Conservation (phyloP, 2,888 invertebrate genomes). For the Hybos culiciformis region DNA sequence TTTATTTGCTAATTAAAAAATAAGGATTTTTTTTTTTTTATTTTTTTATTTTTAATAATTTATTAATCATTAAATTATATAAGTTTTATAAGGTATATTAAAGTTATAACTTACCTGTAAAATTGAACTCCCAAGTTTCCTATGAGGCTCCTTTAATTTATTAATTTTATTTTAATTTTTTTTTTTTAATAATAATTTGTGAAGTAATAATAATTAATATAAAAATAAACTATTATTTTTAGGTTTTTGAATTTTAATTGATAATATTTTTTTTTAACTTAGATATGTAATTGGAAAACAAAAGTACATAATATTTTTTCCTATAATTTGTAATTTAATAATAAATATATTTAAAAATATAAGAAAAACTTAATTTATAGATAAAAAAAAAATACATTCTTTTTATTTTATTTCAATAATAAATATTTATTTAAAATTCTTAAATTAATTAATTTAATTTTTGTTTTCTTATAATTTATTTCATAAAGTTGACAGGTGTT, state of each 20-base stretch:
- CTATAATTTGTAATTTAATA: background rate
- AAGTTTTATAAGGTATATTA: conserved; percentile 7
- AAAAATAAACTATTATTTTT: too few species aligned
- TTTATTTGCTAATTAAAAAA: background rate
- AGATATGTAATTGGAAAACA: background rate
- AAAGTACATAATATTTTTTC: background rate
- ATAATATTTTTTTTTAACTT: background rate
- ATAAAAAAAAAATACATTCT: background rate
- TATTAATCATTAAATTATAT: conserved; percentile 7
- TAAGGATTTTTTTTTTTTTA: background rate
- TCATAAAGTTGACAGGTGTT: too few species aligned
- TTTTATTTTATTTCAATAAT: background rate
- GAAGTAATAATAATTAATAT: background rate
- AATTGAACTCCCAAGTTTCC: conserved; percentile 32
- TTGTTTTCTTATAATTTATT: too few species aligned
- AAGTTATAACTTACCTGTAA: background rate
- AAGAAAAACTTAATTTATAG: background rate
- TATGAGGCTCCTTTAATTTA: conserved; percentile 31
- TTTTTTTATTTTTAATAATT: conserved; percentile 8
- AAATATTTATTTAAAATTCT: too few species aligned
- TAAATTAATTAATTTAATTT: too few species aligned
- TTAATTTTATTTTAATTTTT: conserved; percentile 5
- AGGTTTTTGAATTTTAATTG: conserved; percentile 1
- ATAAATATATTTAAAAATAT: background rate
- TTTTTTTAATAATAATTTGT: conserved; percentile 4